Evolutionary conservation across 1,140 invertebrate species (phyloP), one percentile per base, ranked within the genome.

Genomic region (Charaxes varanes): DNA sequence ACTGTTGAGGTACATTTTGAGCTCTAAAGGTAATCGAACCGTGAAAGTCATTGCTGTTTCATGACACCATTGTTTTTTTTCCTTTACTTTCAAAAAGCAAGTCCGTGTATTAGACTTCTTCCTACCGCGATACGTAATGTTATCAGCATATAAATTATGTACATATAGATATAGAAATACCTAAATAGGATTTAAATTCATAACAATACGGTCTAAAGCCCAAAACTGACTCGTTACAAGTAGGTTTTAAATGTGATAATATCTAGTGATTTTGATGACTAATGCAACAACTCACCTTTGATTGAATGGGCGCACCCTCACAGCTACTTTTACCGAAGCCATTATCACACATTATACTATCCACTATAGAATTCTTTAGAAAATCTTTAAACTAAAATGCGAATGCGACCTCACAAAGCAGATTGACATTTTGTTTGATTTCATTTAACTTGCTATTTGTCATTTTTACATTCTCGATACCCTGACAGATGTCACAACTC

Each of bases 311-410:
- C 92, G 88, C 65, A 93, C 91, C 72, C 92, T 87, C 49, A 93
- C 91, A 57, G 92, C 92, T 62, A 93, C 92, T 87, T 92, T 92
- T 64, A 93, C 90, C 51, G 91, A 92, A 68, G 91, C 90, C 91
- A 93, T 93, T 77, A 59, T 83, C 62, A 76, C 70, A 76, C 79
- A 83, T 83, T 83, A 83, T 80, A 80, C 70, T 68, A 53, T 70
- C n/a, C 47, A 68, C 58, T 69, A 64, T 53, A 51, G 41, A 47
- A 62, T 50, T 58, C 42, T 41, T 33, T 27, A 32, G 13, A 46
- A 55, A 37, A 42, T 64, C 57, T 58, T 58, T 60, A 23, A 27
- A 24, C 27, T 31, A 16, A 64, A 70, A 63, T 57, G 57, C 43
- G 60, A 74, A 66, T 62, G 56, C 57, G 47, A 76, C 71, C 63